Percentiles rank a stretch among this genome's conserved stretches.
phyloP scores from a whole-genome alignment of 1,140 invertebrate genomes.

The Ceratina australensis region DNA sequence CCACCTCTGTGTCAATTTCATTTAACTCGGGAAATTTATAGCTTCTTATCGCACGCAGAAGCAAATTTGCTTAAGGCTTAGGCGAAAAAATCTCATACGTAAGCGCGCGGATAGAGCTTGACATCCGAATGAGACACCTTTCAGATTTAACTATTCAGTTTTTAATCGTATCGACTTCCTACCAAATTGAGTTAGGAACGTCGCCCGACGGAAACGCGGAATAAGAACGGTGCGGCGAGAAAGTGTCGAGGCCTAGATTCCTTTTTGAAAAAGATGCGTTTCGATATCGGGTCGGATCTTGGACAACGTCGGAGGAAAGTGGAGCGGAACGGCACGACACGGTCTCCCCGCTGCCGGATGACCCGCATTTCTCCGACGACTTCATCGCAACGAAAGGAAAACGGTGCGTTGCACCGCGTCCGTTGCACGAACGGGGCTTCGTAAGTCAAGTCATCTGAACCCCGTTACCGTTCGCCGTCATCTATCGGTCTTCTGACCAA shows the following conservation, averaged over 20 bases:
- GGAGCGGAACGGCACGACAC: constrained; percentile 19
- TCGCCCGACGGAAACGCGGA: too few species aligned
- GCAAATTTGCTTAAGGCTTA: too few species aligned
- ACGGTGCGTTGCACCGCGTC: constrained; percentile 37
- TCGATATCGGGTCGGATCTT: not conserved
- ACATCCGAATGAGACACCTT: too few species aligned
- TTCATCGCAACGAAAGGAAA: constrained; percentile 48
- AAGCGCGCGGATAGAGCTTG: too few species aligned
- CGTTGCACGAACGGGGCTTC: constrained; percentile 56
- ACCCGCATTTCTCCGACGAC: constrained; percentile 48
- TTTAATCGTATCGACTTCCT: too few species aligned
- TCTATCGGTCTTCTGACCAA: constrained; percentile 65
- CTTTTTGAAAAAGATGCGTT: not conserved
- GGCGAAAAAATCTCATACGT: too few species aligned
- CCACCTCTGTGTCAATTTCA: too few species aligned
- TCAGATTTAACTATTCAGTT: too few species aligned
- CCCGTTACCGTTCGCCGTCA: constrained; percentile 64
- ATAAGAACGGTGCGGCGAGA: not conserved
- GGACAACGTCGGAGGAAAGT: constrained; percentile 26
- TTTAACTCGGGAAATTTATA: too few species aligned
- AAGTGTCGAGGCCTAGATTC: not conserved
- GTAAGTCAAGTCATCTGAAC: constrained; percentile 73
- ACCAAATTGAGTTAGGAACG: too few species aligned
- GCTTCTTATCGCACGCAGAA: too few species aligned
- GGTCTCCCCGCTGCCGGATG: constrained; percentile 7